Percentiles rank a stretch among this genome's conserved stretches.
phyloP scores from a whole-genome alignment of 2,888 invertebrate species.

The Drosophila meridionalis region DNA sequence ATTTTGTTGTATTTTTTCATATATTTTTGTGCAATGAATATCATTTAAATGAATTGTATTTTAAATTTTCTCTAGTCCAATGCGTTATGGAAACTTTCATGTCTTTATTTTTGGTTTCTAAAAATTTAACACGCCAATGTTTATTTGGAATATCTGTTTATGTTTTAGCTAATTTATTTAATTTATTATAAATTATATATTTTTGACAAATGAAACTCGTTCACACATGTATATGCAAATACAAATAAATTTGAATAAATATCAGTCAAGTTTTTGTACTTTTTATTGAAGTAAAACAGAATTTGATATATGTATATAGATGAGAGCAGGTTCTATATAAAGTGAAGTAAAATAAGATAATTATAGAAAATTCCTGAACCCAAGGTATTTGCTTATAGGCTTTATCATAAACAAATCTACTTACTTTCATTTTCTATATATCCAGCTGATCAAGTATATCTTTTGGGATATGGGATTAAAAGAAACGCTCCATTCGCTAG shows the following conservation, averaged over 20 bases:
- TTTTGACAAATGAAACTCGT: slow-evolving; percentile 59
- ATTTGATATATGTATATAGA: background rate
- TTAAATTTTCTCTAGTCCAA: slow-evolving; percentile 74
- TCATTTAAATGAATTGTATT: slow-evolving; percentile 52
- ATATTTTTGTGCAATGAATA: slow-evolving; percentile 50
- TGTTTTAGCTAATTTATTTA: slow-evolving; percentile 75
- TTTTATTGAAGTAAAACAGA: background rate
- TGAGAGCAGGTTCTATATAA: background rate
- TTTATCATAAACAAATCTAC: too few species aligned
- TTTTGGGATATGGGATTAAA: background rate
- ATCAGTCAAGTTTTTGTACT: slow-evolving; percentile 10
- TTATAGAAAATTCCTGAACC: too few species aligned
- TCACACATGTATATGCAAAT: slow-evolving; percentile 47
- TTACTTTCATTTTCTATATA: too few species aligned
- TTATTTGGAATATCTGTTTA: slow-evolving; percentile 71
- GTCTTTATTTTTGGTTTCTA: slow-evolving; percentile 40
- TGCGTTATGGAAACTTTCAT: slow-evolving; percentile 56
- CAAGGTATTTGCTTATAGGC: too few species aligned
- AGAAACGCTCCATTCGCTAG: slow-evolving; percentile 8
- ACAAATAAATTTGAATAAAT: slow-evolving; percentile 52
- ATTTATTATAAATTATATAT: slow-evolving; percentile 69
- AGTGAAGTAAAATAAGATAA: background rate
- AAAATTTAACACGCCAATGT: slow-evolving; percentile 56
- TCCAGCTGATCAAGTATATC: background rate
- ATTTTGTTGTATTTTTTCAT: slow-evolving; percentile 30